Evolutionary conservation across 2,888 invertebrate genomes (phyloP).

Genomic region (Perdita meconis): DNA sequence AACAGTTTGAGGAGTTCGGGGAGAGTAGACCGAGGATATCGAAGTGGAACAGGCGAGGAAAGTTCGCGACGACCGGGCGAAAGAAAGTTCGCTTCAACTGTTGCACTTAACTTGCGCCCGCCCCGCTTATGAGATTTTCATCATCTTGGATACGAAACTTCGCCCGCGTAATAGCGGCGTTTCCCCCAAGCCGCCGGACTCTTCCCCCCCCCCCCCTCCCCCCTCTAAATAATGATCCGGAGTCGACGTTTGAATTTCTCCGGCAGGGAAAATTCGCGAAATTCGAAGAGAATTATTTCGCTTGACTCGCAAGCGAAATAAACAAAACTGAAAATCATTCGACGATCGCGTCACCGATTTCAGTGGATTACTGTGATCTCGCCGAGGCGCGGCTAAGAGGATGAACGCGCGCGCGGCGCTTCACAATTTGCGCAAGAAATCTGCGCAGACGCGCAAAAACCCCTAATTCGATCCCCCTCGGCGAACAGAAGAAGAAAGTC

Average conservation of each 20-base stretch:
- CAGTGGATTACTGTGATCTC: too few relatives aligned
- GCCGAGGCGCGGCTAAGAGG: too few relatives aligned
- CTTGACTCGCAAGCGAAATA: too few relatives aligned
- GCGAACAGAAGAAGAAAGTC: background rate
- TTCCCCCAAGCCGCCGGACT: background rate
- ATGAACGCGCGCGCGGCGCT: too few relatives aligned
- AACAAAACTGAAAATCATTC: too few relatives aligned
- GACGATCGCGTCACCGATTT: too few relatives aligned
- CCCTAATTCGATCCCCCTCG: background rate
- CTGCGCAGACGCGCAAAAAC: background rate
- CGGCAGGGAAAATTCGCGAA: background rate
- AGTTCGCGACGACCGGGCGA: slow-evolving; percentile 31
- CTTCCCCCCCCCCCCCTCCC: background rate
- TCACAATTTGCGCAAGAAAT: too few relatives aligned
- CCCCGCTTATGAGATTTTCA: slow-evolving; percentile 57
- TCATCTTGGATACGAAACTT: slow-evolving; percentile 54
- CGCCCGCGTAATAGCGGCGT: slow-evolving; percentile 19
- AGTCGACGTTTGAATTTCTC: slow-evolving; percentile 8
- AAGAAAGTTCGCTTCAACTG: slow-evolving; percentile 59
- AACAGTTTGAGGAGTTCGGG: slow-evolving; percentile 26
- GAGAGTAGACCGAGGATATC: slow-evolving; percentile 4
- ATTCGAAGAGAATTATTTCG: too few relatives aligned
- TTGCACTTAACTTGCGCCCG: slow-evolving; percentile 48
- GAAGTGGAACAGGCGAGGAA: slow-evolving; percentile 34
- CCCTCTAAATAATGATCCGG: slow-evolving; percentile 23